A percentile compares a stretch with the other conserved stretches of the same genome.
Evolutionary conservation across 1,140 invertebrate species (phyloP).

Genomic region (Temnothorax longispinosus): DNA sequence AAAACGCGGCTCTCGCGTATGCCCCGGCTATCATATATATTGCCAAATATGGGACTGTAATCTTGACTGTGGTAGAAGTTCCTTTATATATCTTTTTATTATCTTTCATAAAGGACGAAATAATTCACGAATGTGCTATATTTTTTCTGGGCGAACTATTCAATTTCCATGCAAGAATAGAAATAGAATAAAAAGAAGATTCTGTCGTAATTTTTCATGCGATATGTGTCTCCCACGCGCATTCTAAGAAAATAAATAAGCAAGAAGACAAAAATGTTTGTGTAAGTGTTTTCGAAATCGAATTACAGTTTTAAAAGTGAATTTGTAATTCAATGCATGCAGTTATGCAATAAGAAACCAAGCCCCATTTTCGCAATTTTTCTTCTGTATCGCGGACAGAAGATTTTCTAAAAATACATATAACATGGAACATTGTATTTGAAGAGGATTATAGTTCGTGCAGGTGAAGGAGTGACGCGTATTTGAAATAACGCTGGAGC

Average conservation of each 20-base stretch:
- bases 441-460: too few relatives aligned
- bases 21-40: background rate
- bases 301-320: background rate
- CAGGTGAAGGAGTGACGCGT: too few relatives aligned
- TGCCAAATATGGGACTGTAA: background rate
- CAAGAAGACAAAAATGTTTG: background rate
- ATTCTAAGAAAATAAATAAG: background rate
- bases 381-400: too few relatives aligned
- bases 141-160: background rate
- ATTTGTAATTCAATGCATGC: background rate
- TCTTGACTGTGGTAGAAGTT: background rate
- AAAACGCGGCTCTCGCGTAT: background rate
- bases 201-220: background rate
- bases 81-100: background rate
- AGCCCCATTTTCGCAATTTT: too few relatives aligned
- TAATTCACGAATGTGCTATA: background rate
- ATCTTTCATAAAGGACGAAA: background rate
- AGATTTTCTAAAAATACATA: too few relatives aligned
- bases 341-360: too few relatives aligned
- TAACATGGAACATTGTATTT: too few relatives aligned
- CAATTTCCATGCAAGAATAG: background rate
- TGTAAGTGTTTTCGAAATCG: background rate
- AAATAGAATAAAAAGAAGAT: background rate
- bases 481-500: too few relatives aligned
- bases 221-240: background rate